These are phyloP conservation scores for Stenurella melanura DNA, from an alignment of 2,888 invertebrate genomes.

Conservation along the genomic window DNA sequence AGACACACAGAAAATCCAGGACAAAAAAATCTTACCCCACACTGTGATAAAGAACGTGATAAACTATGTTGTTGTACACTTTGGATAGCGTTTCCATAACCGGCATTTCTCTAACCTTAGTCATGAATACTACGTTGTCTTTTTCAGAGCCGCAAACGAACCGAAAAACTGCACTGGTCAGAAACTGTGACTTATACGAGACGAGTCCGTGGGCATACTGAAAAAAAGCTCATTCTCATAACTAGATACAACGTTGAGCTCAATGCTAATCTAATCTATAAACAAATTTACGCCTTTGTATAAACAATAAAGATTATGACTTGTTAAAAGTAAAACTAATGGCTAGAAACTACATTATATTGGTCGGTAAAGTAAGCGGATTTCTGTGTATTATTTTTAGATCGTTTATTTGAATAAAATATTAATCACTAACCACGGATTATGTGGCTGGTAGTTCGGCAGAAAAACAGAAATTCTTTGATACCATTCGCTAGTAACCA, in stretches of 20 bases:
- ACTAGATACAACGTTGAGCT: constrained; percentile 25
- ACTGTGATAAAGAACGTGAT: constrained; percentile 53
- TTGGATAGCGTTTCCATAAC: constrained; percentile 56
- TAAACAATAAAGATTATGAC: constrained; percentile 34
- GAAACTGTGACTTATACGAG: constrained; percentile 11
- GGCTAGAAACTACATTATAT: constrained; percentile 24
- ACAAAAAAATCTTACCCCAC: constrained; percentile 51
- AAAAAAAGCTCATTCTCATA: constrained; percentile 27
- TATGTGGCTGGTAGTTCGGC: background rate
- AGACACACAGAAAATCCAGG: constrained; percentile 31
- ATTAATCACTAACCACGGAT: constrained; percentile 7
- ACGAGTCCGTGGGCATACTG: constrained; percentile 28
- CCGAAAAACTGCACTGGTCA: constrained; percentile 34
- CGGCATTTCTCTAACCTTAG: constrained; percentile 29
- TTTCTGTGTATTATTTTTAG: constrained; percentile 20
- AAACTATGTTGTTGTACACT: constrained; percentile 56
- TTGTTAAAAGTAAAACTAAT: constrained; percentile 27
- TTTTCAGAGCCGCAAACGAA: background rate
- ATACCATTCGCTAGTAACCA: no score
- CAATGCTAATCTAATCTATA: constrained; percentile 58
- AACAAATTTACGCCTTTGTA: constrained; percentile 56
- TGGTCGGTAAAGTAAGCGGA: constrained; percentile 17
- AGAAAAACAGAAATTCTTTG: background rate
- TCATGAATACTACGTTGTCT: constrained; percentile 40
- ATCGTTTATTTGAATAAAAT: constrained; percentile 29